Evolutionary conservation across 1,140 invertebrate species (phyloP), one percentile per base, ranked within the genome.

Genomic region (Cyclina sinensis): DNA sequence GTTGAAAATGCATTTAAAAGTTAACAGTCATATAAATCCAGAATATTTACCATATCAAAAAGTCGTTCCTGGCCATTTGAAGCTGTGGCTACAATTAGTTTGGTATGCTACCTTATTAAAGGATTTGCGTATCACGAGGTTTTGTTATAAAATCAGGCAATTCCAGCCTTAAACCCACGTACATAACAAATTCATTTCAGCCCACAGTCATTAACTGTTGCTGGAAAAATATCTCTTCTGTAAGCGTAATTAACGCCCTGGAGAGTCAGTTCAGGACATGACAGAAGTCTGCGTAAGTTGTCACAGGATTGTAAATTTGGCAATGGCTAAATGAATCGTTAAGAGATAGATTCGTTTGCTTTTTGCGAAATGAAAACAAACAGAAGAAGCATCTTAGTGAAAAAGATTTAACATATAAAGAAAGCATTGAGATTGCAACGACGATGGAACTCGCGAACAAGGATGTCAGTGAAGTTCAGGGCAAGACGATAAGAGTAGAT

Each of bases 281-380:
- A 79, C 4, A 70, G 78, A n/a, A 76, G 79, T 35, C 46, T 92
- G 14, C 70, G 88, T 16, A 90, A 83, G 43, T 73, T 90, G 30
- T 37, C 62, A 18, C 43, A 88, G 74, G 37, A 83, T 37, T 92
- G 90, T 74, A 43, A 91, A 48, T 92, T 91, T 86, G 82, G 90
- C 0, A 24, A 57, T 39, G 51, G 27, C 48, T 91, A 32, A 76
- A 84, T 46, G 88, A 91, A 21, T 74, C 54, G 4, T 35, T 92
- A 27, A 32, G 82, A 14, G 91, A 92, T 62, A 83, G 89, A 82
- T 89, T 90, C 59, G 91, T 91, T 4, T 90, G 82, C 81, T 88
- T 90, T 32, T 39, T 91, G 62, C 24, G 46, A 4, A 79, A 86
- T 51, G 82, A 88, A 86, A 57, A 51, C 11, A 91, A 86, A n/a